Evolutionary conservation across 2,888 invertebrate genomes (phyloP).

Genomic region (Onthophagus sagittarius): DNA sequence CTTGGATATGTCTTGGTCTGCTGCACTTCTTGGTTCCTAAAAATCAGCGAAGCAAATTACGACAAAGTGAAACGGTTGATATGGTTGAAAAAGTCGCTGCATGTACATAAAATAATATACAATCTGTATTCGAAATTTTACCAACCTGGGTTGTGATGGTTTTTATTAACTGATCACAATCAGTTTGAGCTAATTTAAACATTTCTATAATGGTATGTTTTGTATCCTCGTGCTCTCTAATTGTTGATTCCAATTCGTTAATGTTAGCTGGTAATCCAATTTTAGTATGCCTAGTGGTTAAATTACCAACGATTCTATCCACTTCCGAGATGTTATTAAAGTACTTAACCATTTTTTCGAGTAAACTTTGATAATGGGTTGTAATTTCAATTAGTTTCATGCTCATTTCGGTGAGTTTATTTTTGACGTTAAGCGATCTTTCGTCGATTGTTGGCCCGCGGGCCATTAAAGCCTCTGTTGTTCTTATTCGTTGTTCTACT

Average conservation of each 20-base stretch:
- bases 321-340: slow-evolving; percentile 63
- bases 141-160: slow-evolving; percentile 61
- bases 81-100: not conserved
- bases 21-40: slow-evolving; percentile 62
- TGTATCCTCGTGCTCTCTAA: slow-evolving; percentile 62
- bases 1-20: slow-evolving; percentile 65
- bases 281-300: slow-evolving; percentile 50
- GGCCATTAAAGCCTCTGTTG: slow-evolving; percentile 60
- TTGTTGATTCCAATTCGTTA: slow-evolving; percentile 53
- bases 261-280: slow-evolving; percentile 48
- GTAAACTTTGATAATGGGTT: slow-evolving; percentile 66
- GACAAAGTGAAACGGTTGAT: slow-evolving; percentile 1
- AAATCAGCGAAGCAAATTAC: slow-evolving; percentile 21
- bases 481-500: slow-evolving; percentile 63
- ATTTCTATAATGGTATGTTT: slow-evolving; percentile 62
- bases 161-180: slow-evolving; percentile 64
- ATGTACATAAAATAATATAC: not conserved
- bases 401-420: slow-evolving; percentile 63
- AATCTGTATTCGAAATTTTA: not conserved
- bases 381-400: slow-evolving; percentile 63
- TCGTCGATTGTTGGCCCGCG: slow-evolving; percentile 54
- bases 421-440: slow-evolving; percentile 59
- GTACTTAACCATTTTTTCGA: slow-evolving; percentile 66
- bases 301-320: slow-evolving; percentile 58
- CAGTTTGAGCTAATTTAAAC: slow-evolving; percentile 62